phyloP scores from a whole-genome alignment of 1,140 invertebrate genomes.

The Papilio dardanus region DNA sequence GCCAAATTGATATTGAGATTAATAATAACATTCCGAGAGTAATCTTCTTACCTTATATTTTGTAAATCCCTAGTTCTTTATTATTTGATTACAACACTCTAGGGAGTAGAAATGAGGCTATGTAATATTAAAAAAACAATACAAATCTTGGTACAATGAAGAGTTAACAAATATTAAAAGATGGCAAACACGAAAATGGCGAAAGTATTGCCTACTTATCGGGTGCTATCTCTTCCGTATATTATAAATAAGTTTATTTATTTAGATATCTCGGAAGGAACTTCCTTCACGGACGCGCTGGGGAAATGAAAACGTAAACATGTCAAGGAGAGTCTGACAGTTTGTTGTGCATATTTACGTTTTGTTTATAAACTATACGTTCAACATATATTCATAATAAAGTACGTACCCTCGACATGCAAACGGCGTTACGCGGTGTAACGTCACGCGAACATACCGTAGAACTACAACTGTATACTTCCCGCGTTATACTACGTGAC shows the following conservation, averaged over 20 bases:
- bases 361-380: not conserved
- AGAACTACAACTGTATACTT: no score
- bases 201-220: no score
- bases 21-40: not conserved
- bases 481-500: no score
- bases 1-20: slow-evolving; percentile 4
- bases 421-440: no score
- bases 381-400: not conserved
- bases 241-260: not conserved
- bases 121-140: not conserved
- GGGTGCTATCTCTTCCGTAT: not conserved
- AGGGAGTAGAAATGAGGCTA: not conserved
- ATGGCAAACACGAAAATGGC: no score
- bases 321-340: not conserved
- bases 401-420: no score
- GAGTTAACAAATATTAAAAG: no score
- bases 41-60: not conserved
- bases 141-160: no score
- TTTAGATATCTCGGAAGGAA: not conserved
- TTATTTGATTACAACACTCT: slow-evolving; percentile 5
- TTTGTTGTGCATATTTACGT: not conserved
- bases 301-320: not conserved
- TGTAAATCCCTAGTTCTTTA: not conserved
- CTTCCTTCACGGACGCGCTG: not conserved
- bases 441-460: no score